Percentiles rank a stretch among this genome's conserved stretches.
These are phyloP conservation scores for Rallus crepitans DNA, from an alignment of 2,797 vertebrate species.

Conservation along the genomic window DNA sequence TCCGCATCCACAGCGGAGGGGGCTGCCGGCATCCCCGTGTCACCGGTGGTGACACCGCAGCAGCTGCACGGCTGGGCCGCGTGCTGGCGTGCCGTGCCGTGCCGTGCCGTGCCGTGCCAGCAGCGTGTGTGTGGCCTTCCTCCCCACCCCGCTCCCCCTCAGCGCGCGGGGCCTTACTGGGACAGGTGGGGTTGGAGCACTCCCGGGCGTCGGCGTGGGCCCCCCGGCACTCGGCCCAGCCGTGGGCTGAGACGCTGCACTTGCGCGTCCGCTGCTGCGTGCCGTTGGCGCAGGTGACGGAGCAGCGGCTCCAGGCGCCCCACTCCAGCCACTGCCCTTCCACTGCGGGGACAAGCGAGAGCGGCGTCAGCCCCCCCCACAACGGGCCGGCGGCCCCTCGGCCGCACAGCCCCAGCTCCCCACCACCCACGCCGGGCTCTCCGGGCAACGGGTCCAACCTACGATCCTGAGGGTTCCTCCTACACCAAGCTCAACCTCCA, in stretches of 20 bases:
- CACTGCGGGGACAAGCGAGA: slow-evolving; percentile 82
- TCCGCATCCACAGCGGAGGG: neutral
- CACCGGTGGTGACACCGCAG: neutral
- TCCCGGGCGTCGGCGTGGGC: slow-evolving; percentile 89
- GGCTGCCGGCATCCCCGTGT: neutral
- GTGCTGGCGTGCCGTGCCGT: accelerated
- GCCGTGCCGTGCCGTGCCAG: neutral
- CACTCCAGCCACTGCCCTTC: slow-evolving; percentile 98
- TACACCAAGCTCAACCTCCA: accelerated
- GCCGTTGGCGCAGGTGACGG: slow-evolving; percentile 91
- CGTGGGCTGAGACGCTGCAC: slow-evolving; percentile 90
- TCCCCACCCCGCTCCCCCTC: neutral
- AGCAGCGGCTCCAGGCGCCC: slow-evolving; percentile 93
- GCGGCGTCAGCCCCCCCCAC: neutral
- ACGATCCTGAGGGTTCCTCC: accelerated
- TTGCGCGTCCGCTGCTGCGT: slow-evolving; percentile 91
- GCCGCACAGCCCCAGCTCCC: neutral
- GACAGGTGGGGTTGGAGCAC: slow-evolving; percentile 88
- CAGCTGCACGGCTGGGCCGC: neutral
- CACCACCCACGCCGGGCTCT: accelerated
- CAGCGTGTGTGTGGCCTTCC: neutral
- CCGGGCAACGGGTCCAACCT: neutral
- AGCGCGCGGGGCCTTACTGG: slow-evolving; percentile 82
- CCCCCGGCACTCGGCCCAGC: slow-evolving; percentile 93
- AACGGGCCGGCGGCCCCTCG: neutral